Base-by-base conservation (phyloP, 1,140 invertebrate genomes). In the Brachystomella parvula region DNA sequence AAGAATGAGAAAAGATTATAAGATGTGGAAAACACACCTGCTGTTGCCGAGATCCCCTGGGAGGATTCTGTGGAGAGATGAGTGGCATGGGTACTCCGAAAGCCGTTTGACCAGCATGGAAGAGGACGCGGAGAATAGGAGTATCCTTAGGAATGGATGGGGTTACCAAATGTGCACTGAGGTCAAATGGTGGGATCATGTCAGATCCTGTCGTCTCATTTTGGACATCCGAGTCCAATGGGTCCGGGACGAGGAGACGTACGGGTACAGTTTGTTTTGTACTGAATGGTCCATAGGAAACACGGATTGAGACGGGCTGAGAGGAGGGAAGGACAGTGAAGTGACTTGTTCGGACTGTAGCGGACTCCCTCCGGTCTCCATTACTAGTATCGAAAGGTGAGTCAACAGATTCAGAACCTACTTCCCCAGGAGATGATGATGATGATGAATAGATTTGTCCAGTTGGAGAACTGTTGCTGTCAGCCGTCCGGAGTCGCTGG, bases 241-340 rank as follows among this genome's bases (percentile, higher is more conserved):
- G 86, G 76, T 90, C 89, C 0, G 89, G 89, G 17, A 92, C 87
- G 64, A 90, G 84, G 74, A 89, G 90, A n/a, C 89, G 81, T 0
- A 89, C 89, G n/a, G 90, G 90, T 19, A 94, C 90, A 1, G 90
- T 94, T 78, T 94, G 90, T 74, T 93, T 93, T 31, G 90, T 93
- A 68, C 89, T 91, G 79, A 94, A 94, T 1, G 92, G 92, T 2
- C 92, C 92, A 74, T 94, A 94, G 3, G 88, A 90, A 9, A 91
- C 90, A 19, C 90, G 80, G 2, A 95, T 87, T 0, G 90, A 91
- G 0, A 90, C 88, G 3, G 91, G 89, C 66, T 89, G 85, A 30
- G 88, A 89, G 33, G 89, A 89, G 76, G 93, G 89, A 71, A 94
- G 85, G 2, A 94, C 89, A 6, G 90, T 92, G 76, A 95, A 94